Percentiles rank a stretch among this genome's conserved stretches.
phyloP scores from a whole-genome alignment of 2,797 vertebrate genomes.

The Sebastes steindachneri region DNA sequence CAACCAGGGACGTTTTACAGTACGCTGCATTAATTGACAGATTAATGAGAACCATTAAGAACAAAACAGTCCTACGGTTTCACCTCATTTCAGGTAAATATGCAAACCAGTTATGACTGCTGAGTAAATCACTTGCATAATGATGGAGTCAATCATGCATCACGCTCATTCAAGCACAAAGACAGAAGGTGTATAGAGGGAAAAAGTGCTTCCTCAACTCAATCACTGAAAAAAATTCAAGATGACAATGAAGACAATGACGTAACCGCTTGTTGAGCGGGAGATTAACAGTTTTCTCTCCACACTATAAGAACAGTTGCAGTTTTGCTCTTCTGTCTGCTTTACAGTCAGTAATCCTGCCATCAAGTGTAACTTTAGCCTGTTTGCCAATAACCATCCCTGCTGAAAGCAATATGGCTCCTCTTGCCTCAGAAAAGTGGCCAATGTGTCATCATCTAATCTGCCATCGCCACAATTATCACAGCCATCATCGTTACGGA shows the following conservation, averaged over 20 bases:
- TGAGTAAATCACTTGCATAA: background rate
- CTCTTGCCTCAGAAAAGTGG: slow-evolving; percentile 49
- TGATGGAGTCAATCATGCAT: background rate
- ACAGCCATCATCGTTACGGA: slow-evolving; percentile 43
- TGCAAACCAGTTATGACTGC: background rate
- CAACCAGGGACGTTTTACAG: background rate
- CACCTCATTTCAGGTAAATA: background rate
- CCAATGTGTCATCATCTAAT: slow-evolving; percentile 61
- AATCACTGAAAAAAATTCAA: background rate
- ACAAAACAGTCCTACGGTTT: background rate
- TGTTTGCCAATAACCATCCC: slow-evolving; percentile 48
- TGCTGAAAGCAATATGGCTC: slow-evolving; percentile 41
- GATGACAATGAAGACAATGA: background rate
- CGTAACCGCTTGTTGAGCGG: background rate
- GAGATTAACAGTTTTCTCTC: background rate
- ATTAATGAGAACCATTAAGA: background rate
- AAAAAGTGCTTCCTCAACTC: background rate
- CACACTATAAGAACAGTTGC: background rate
- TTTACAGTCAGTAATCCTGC: slow-evolving; percentile 9
- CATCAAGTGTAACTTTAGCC: slow-evolving; percentile 32
- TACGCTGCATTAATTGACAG: background rate
- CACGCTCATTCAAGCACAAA: background rate
- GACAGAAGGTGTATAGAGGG: background rate
- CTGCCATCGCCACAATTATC: slow-evolving; percentile 55
- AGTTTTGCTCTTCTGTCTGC: slow-evolving; percentile 1